Evolutionary conservation across 2,888 invertebrate species (phyloP).

Genomic region (Corythucha ciliata): DNA sequence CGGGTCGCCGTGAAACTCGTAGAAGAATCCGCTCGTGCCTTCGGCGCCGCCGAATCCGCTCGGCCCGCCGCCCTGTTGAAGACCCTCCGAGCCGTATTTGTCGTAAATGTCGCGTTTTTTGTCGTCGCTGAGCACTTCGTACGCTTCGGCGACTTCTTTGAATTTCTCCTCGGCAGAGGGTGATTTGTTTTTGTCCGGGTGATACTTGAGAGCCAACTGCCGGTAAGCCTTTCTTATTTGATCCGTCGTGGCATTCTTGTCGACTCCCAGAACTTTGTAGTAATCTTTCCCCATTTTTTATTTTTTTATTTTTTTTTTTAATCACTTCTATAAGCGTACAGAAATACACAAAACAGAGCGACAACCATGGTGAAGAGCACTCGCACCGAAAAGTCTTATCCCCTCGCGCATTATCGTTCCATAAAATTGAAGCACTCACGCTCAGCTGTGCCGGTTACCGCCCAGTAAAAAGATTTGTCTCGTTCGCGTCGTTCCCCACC

Average conservation of each 20-base stretch:
- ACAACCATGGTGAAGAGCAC: too few relatives aligned
- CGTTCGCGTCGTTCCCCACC: too few relatives aligned
- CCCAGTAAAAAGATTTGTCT: too few relatives aligned
- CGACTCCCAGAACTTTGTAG: conserved; percentile 29
- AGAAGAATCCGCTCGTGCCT: conserved; percentile 40
- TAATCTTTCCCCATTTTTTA: conserved; percentile 29
- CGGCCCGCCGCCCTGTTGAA: conserved; percentile 10
- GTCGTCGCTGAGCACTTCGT: conserved; percentile 29
- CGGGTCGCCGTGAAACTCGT: conserved; percentile 91
- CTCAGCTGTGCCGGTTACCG: too few relatives aligned
- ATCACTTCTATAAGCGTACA: too few relatives aligned
- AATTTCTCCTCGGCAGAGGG: conserved; percentile 30
- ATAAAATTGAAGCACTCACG: too few relatives aligned
- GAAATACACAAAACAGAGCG: too few relatives aligned
- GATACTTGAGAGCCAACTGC: conserved; percentile 29
- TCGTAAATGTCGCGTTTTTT: conserved; percentile 29
- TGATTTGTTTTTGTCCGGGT: conserved; percentile 32
- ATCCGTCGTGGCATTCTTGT: conserved; percentile 26
- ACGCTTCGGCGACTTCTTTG: conserved; percentile 32
- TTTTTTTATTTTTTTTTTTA: too few relatives aligned
- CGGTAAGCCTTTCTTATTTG: conserved; percentile 31
- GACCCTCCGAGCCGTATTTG: conserved; percentile 25
- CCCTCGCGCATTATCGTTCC: too few relatives aligned
- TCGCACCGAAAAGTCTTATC: too few relatives aligned
- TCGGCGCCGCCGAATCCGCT: conserved; percentile 3